phyloP scores from a whole-genome alignment of 1,140 invertebrate genomes.

The Branchinecta lindahli region DNA sequence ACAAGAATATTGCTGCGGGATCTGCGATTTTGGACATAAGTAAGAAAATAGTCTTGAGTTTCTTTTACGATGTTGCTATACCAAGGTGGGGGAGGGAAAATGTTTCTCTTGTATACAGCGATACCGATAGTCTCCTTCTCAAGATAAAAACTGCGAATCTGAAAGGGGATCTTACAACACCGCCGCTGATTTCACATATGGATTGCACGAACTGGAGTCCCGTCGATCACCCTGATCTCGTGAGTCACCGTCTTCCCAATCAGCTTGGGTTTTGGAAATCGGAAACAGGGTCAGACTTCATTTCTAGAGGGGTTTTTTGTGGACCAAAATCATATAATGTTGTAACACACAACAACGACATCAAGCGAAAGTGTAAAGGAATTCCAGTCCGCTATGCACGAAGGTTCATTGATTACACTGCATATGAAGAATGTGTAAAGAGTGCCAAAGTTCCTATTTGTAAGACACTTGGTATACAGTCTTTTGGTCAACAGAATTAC shows the following conservation, averaged over 20 bases:
- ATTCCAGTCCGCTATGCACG: background rate
- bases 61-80: background rate
- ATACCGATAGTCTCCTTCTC: background rate
- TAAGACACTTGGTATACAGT: background rate
- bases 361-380: background rate
- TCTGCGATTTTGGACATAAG: background rate
- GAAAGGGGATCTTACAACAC: background rate
- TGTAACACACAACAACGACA: background rate
- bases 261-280: background rate
- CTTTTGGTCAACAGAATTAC: background rate
- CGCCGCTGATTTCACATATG: background rate
- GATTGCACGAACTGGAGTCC: background rate
- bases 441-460: background rate
- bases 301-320: background rate
- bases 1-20: background rate
- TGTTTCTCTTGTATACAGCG: background rate
- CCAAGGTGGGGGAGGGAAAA: background rate
- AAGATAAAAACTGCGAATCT: background rate
- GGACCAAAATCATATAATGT: background rate
- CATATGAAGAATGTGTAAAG: background rate
- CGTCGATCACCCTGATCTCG: background rate
- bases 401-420: background rate
- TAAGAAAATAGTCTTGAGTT: background rate
- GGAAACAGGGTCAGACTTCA: background rate
- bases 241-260: background rate